phyloP scores from a whole-genome alignment of 2,113 vertebrate species.

The Dermatemys mawii region DNA sequence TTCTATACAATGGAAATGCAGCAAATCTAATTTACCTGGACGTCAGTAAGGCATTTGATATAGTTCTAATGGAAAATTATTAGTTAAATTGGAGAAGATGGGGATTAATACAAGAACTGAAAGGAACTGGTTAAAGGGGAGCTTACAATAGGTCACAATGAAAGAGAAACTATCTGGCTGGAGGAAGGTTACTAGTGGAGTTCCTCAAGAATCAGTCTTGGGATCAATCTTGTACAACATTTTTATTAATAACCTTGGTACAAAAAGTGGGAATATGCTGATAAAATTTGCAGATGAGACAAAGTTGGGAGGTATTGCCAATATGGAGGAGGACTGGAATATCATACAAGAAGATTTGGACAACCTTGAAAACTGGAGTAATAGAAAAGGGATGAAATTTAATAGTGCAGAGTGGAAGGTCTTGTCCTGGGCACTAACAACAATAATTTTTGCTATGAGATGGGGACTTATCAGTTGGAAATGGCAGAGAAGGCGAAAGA shows the following conservation, averaged over 20 bases:
- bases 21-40: background rate
- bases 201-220: background rate
- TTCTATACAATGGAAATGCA: background rate
- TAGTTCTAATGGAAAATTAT: background rate
- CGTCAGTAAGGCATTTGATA: background rate
- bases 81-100: background rate
- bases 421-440: too few species aligned
- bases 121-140: background rate
- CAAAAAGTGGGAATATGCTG: background rate
- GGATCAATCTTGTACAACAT: background rate
- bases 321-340: background rate
- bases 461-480: background rate
- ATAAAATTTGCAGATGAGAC: background rate
- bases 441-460: background rate
- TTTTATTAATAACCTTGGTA: background rate
- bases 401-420: background rate
- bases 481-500: background rate
- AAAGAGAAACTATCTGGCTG: too few species aligned
- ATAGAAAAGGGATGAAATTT: background rate
- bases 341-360: background rate
- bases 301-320: background rate
- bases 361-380: background rate
- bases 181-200: background rate
- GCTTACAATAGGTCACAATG: background rate
- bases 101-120: background rate